Evolutionary conservation across 1,140 invertebrate genomes (phyloP), one percentile per base, ranked within the genome.

Genomic region (Drosophila saltans): DNA sequence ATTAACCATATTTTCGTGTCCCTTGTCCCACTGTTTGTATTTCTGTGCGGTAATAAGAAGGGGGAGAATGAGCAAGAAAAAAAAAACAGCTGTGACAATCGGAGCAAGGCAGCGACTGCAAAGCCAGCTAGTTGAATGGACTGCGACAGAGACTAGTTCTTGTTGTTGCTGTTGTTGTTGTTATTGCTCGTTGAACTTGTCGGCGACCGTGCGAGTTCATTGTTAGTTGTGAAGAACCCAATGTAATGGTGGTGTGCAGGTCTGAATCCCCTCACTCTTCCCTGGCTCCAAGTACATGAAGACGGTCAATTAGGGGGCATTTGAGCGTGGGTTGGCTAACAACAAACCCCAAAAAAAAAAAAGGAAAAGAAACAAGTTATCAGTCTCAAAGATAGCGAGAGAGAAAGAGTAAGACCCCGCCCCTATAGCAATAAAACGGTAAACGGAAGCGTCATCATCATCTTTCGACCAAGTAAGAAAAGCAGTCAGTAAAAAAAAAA

Each of bases 31-130:
- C 1, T 36, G 33, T 30, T 30, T 2, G 28, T 30, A 4, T 30
- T 4, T 30, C 28, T 36, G 33, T 36, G 33, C 33, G 33, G 33
- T 36, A 36, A 36, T 36, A 36, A 28, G 26, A 26, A 45, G 39
- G 3, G 39, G 28, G 39, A 16, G 33, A 36, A 2, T 5, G 33
- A 36, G 4, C 28, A 30, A 30, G 4, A 36, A 7, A n/a, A 26
- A 26, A 30, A 45, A 77, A 81, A 80, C 82, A 86, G 79, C 78
- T 86, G 82, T 73, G 82, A 81, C 80, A 81, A 81, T 68, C 72
- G 77, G 61, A 59, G 62, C 55, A 70, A 66, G 59, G 45, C 45
- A 52, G 61, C 66, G 68, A 80, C 83, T 41, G 9, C 41, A 55
- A 68, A 65, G 43, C 41, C 24, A 64, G 24, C 36, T 59, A 89